Base-by-base conservation (phyloP, 92 coral and sea anemone species). In the Porites cylindrica region DNA sequence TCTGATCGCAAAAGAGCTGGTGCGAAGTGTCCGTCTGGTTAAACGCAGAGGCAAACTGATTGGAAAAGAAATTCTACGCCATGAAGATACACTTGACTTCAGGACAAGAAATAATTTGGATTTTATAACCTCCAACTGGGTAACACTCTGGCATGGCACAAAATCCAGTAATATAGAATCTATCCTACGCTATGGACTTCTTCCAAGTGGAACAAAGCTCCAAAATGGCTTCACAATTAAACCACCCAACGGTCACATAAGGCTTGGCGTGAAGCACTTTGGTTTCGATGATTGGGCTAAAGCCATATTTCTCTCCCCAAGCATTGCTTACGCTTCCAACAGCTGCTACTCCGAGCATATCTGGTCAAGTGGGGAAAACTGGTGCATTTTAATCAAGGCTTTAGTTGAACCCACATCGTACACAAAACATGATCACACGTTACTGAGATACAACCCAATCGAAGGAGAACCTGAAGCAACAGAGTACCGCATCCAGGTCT, bases 281-380 rank as follows among this genome's bases (percentile, higher is more conserved):
- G 95, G 93, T 21, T 59, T 86, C 7, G 1, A 13, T 0, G 86
- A 89, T 70, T 92, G 95, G 95, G 95, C 95, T 1, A 90, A 88
- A 9, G 95, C 95, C 2, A 92, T 92, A 69, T 92, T 92, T 43
- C 82, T 92, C 6, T 92, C 95, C 10, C 95, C 95, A 8, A 89
- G 95, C 65, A 73, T 92, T 51, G 56, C 70, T 7, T 92, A 92
- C 72, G 65, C 95, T 0, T 77, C 90, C 8, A 88, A 92, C 43
- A 82, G 18, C 4, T 70, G 66, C 73, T 92, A 92, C 52, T 53
- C 93, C 13, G 93, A 92, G 14, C 87, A 88, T 12, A 71, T 92
- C 47, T 19, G 65, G 7, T 85, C 93, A 0, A 53, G 77, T 8
- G 51, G 81, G 6, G 76, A 51, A 6, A 64, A 71, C 20, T 92